Evolutionary conservation across 1,140 invertebrate genomes (phyloP).

Genomic region (Tetragonula clypearis): DNA sequence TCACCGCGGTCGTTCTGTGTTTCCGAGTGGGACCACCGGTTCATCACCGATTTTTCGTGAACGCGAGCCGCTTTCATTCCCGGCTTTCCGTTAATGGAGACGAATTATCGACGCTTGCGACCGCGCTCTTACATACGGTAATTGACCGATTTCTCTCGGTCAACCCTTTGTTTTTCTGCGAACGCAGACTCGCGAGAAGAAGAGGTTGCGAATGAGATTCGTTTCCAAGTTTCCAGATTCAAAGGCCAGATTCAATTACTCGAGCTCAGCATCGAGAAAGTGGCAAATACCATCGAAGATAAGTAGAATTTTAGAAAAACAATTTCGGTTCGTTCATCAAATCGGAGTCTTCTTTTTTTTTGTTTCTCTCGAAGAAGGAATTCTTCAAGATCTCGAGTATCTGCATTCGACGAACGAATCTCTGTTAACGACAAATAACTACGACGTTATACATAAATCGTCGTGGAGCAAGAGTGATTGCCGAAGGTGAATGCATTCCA

Average conservation of each 20-base stretch:
- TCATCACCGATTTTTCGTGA: slow-evolving; percentile 12
- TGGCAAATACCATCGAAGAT: too few relatives aligned
- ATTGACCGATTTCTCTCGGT: slow-evolving; percentile 57
- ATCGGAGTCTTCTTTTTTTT: too few relatives aligned
- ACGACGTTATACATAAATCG: not conserved
- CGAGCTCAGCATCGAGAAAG: too few relatives aligned
- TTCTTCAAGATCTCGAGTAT: too few relatives aligned
- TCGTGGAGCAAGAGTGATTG: too few relatives aligned
- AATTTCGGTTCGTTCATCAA: too few relatives aligned
- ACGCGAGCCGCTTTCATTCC: not conserved
- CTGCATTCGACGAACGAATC: not conserved
- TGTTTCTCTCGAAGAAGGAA: too few relatives aligned
- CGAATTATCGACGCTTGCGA: slow-evolving; percentile 39
- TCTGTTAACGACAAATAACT: not conserved
- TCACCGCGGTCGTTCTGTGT: not conserved
- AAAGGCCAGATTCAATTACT: too few relatives aligned
- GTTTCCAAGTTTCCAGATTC: too few relatives aligned
- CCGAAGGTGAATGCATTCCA: slow-evolving; percentile 2
- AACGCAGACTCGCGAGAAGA: not conserved
- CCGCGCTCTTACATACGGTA: slow-evolving; percentile 8
- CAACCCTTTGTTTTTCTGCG: slow-evolving; percentile 23
- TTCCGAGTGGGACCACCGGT: slow-evolving; percentile 4
- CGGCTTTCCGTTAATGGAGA: slow-evolving; percentile 11
- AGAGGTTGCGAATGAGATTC: not conserved
- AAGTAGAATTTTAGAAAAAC: too few relatives aligned